phyloP scores from a whole-genome alignment of 2,797 vertebrate genomes.

The Meda fulgida region DNA sequence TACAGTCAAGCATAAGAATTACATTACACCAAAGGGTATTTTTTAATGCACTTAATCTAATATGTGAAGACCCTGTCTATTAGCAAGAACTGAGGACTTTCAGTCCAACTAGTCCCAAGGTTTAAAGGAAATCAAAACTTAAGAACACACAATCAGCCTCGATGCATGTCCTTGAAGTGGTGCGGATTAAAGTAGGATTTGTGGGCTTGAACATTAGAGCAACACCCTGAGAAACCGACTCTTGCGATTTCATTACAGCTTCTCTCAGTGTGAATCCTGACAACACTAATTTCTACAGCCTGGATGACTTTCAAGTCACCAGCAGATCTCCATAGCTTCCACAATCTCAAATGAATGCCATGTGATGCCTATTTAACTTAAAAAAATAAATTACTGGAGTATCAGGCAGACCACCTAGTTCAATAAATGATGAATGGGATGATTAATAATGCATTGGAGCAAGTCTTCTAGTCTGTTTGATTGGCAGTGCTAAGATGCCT shows the following conservation, averaged over 20 bases:
- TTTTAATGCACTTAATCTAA: slow-evolving; percentile 1
- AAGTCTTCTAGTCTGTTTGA: slow-evolving; percentile 29
- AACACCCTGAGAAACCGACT: slow-evolving; percentile 21
- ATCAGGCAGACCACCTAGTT: slow-evolving; percentile 59
- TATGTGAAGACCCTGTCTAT: not conserved
- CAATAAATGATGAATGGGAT: slow-evolving; percentile 49
- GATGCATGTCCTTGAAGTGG: not conserved
- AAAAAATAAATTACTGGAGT: slow-evolving; percentile 55
- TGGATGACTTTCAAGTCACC: slow-evolving; percentile 41
- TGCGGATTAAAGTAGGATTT: slow-evolving; percentile 11
- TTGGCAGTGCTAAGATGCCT: slow-evolving; percentile 28
- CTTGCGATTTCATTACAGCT: slow-evolving; percentile 44
- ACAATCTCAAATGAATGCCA: slow-evolving; percentile 4
- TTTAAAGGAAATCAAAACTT: not conserved
- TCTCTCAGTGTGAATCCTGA: slow-evolving; percentile 33
- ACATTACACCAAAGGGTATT: not conserved
- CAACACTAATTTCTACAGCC: slow-evolving; percentile 12
- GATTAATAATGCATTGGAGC: slow-evolving; percentile 61
- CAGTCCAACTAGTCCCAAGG: not conserved
- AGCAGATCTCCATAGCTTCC: slow-evolving; percentile 15
- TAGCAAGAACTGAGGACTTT: not conserved
- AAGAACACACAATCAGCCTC: not conserved
- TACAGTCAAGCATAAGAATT: not conserved
- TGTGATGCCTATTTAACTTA: slow-evolving; percentile 37
- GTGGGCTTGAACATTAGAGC: not conserved